phyloP scores from a whole-genome alignment of 2,888 invertebrate genomes.

The Hoplodrina ambigua region DNA sequence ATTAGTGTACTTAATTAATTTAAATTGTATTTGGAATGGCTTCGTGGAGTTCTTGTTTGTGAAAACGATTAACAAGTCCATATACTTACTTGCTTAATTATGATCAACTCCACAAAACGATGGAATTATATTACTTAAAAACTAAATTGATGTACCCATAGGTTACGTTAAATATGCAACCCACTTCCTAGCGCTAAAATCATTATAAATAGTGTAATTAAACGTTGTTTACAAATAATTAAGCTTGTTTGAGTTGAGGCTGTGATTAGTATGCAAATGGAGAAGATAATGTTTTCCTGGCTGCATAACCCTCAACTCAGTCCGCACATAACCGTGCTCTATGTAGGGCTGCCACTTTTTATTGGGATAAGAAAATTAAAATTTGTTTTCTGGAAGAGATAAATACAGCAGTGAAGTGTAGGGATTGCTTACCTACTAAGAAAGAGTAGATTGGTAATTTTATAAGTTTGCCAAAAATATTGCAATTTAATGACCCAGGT shows the following conservation, averaged over 20 bases:
- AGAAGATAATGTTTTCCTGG: slow-evolving; percentile 39
- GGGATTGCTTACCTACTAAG: too few species aligned
- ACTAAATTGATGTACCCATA: slow-evolving; percentile 22
- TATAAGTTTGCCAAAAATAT: too few species aligned
- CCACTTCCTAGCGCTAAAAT: slow-evolving; percentile 15
- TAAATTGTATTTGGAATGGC: not conserved
- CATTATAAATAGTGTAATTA: slow-evolving; percentile 20
- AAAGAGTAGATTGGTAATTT: too few species aligned
- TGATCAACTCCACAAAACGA: not conserved
- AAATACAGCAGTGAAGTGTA: too few species aligned
- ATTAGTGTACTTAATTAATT: too few species aligned
- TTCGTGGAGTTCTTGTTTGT: not conserved
- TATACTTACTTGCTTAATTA: too few species aligned
- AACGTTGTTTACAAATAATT: slow-evolving; percentile 45
- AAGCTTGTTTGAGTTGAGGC: slow-evolving; percentile 34
- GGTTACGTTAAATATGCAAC: slow-evolving; percentile 1
- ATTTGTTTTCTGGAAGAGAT: too few species aligned
- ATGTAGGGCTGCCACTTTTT: not conserved
- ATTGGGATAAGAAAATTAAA: too few species aligned
- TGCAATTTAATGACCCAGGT: too few species aligned
- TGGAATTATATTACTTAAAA: not conserved
- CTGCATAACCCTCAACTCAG: slow-evolving; percentile 24
- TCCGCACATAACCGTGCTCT: not conserved
- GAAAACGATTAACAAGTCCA: not conserved
- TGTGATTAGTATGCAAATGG: slow-evolving; percentile 41